Conservation (phyloP, 2,888 invertebrate species). For the Anoncus sp. region DNA sequence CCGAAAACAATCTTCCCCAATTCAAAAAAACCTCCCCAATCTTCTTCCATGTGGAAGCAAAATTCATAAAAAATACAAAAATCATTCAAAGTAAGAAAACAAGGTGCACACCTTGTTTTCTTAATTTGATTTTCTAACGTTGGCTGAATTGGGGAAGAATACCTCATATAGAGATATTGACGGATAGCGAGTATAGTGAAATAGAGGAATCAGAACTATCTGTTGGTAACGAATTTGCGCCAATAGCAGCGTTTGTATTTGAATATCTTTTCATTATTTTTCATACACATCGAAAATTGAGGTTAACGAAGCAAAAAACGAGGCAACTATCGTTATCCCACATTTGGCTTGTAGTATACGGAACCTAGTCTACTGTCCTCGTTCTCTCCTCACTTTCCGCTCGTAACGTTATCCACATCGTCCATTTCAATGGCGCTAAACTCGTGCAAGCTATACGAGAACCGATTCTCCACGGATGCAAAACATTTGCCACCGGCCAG, state of each 20-base stretch:
- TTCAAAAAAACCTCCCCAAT: too few relatives aligned
- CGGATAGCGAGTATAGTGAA: too few relatives aligned
- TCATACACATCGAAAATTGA: constrained; percentile 48
- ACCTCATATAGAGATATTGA: too few relatives aligned
- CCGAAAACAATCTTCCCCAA: neutral
- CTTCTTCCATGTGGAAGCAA: too few relatives aligned
- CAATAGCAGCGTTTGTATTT: constrained; percentile 44
- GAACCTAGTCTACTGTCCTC: neutral
- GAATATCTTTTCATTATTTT: constrained; percentile 48
- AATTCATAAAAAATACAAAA: too few relatives aligned
- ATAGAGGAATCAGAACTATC: constrained; percentile 22
- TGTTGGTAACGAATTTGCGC: constrained; percentile 29
- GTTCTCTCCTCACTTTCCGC: neutral
- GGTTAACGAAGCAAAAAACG: constrained; percentile 53
- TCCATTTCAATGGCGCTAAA: constrained; percentile 35
- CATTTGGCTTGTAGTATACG: constrained; percentile 27
- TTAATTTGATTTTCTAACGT: too few relatives aligned
- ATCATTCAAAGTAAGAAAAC: too few relatives aligned
- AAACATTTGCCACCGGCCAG: neutral
- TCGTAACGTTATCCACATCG: constrained; percentile 1
- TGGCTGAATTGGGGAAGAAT: too few relatives aligned
- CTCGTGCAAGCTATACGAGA: constrained; percentile 31
- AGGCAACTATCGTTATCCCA: constrained; percentile 44
- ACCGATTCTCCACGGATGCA: constrained; percentile 41
- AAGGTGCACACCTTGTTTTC: too few relatives aligned